Base-by-base conservation (phyloP, 1,140 invertebrate genomes). In the Aphelenchoides besseyi region DNA sequence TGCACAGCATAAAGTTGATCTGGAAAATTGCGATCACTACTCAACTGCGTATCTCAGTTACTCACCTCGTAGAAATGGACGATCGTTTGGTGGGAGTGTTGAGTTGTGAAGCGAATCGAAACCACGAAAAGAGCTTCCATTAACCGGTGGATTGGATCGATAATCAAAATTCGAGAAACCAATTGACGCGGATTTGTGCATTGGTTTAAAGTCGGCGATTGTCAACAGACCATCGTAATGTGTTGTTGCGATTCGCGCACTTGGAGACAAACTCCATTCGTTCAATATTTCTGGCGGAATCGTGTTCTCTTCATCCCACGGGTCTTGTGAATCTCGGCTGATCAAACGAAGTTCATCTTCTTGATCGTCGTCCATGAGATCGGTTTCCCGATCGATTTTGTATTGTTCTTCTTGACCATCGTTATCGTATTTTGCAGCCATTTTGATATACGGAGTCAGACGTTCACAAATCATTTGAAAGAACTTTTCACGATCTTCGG, bases 1-100 rank as follows among this genome's bases (percentile, higher is more conserved):
- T 72, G 69, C 1, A 71, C 69, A 1, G 69, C 68, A 2, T 35
- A 66, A 26, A 66, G 8, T 36, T 66, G 63, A 55, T 66, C 63
- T 55, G n/a, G n/a, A 37, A 53, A 32, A 53, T 16, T 16, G 63
- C 16, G 5, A 12, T 59, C 18, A 59, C 5, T 33, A 59, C 5
- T 59, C 55, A 28, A 33, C 41, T 48, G 12, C 41, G 12, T n/a
- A n/a, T 48, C 41, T 23, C 41, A 23, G 12, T 23, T 8, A 59
- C 55, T 59, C 55, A 59, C 55, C 18, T 59, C 55, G 5, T 28
- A 59, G 12, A 33, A 59, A 59, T 33, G 55, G 55, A 5, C 5
- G 5, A 8, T 59, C 55, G 18, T 59, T 59, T 33, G 55, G 55
- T 8, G 41, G 41, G 41, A 48, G 41, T 12, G 41, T 48, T 33